Evolutionary conservation across 2,888 invertebrate genomes (phyloP).

Genomic region (Dromius quadrimaculatus): DNA sequence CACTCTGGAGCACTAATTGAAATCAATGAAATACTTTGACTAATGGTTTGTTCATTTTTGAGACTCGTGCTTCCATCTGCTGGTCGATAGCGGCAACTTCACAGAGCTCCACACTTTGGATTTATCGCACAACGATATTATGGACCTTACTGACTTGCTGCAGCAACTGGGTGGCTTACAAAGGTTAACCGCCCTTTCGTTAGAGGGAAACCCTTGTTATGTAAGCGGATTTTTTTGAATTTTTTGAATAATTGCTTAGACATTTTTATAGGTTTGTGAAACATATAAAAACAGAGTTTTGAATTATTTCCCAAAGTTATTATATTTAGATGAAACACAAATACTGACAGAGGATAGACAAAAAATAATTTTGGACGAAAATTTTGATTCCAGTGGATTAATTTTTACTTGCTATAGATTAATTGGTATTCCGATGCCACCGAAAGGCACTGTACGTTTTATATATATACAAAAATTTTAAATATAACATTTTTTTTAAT

Average conservation of each 20-base stretch:
- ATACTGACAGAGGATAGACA: conserved; percentile 62
- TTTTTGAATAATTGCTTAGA: background rate
- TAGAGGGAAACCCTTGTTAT: conserved; percentile 73
- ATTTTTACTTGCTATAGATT: conserved; percentile 68
- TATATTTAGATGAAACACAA: conserved; percentile 69
- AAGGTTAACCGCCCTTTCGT: conserved; percentile 66
- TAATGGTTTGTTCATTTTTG: conserved; percentile 4
- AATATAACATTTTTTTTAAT: conserved; percentile 46
- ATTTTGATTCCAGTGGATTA: conserved; percentile 66
- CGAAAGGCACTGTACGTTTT: too few relatives aligned
- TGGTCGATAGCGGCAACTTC: conserved; percentile 57
- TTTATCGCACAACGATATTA: conserved; percentile 73
- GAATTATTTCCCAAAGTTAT: conserved; percentile 64
- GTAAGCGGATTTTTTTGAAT: conserved; percentile 61
- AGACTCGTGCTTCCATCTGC: conserved; percentile 59
- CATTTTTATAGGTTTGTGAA: conserved; percentile 65
- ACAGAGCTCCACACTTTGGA: conserved; percentile 64
- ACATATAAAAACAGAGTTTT: conserved; percentile 68
- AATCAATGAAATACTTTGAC: conserved; percentile 36
- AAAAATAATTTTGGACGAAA: conserved; percentile 58
- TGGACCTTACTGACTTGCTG: conserved; percentile 66
- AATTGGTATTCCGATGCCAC: conserved; percentile 70
- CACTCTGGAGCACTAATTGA: conserved; percentile 23
- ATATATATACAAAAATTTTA: too few relatives aligned
- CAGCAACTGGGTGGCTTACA: conserved; percentile 63